Percentiles rank a stretch among this genome's conserved stretches.
These are phyloP conservation scores for Fundulus diaphanus DNA, from an alignment of 2,797 vertebrate genomes.

Conservation along the genomic window DNA sequence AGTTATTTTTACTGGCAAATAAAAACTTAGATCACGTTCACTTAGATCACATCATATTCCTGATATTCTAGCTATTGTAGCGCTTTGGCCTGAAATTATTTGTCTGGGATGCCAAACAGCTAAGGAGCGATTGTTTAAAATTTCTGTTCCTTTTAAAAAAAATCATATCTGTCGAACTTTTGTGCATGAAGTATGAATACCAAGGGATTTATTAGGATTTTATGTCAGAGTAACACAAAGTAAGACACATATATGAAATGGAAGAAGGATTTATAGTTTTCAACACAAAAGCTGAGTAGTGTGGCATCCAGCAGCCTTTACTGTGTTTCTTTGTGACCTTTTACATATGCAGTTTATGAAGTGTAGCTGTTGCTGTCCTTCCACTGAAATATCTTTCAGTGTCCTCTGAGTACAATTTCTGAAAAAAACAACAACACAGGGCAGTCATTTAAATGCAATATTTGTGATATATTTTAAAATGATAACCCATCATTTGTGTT, in stretches of 20 bases:
- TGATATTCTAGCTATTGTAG: too few relatives aligned
- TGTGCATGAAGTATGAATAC: background rate
- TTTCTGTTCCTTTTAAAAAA: background rate
- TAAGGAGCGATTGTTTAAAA: background rate
- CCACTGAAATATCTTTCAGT: slow-evolving; percentile 4
- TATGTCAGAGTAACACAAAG: too few relatives aligned
- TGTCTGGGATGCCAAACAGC: background rate
- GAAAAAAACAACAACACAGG: background rate
- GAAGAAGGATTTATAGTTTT: too few relatives aligned
- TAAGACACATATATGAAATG: too few relatives aligned
- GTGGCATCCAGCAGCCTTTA: too few relatives aligned
- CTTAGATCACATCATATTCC: too few relatives aligned
- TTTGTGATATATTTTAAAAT: slow-evolving; percentile 1
- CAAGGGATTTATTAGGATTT: background rate
- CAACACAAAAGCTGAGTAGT: too few relatives aligned
- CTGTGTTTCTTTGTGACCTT: background rate
- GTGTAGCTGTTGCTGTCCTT: background rate
- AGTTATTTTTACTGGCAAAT: background rate
- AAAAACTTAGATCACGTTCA: too few relatives aligned
- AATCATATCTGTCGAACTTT: background rate
- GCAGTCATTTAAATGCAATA: background rate
- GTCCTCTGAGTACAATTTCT: background rate
- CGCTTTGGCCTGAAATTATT: background rate
- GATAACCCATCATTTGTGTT: background rate
- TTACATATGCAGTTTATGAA: background rate